Evolutionary conservation across 2,113 vertebrate species (phyloP).

Genomic region (Hydropotes inermis): DNA sequence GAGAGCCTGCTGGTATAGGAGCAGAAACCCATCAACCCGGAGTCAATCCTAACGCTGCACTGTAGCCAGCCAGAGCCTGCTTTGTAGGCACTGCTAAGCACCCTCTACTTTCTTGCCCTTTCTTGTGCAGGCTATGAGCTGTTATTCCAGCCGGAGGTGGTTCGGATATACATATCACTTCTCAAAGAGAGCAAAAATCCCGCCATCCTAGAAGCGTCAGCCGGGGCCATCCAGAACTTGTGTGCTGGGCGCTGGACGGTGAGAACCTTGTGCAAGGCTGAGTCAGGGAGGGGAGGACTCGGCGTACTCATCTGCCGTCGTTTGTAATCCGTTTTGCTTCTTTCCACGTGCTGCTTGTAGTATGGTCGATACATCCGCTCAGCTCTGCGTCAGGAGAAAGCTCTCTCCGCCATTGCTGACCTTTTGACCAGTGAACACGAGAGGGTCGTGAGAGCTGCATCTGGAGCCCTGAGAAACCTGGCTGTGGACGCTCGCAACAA

Average conservation of each 20-base stretch:
- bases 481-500: slow-evolving; percentile 93
- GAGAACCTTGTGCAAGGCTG: slow-evolving; percentile 13
- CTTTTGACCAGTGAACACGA: slow-evolving; percentile 89
- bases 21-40: not conserved
- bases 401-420: slow-evolving; percentile 91
- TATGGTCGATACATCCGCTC: slow-evolving; percentile 92
- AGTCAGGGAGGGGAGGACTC: not conserved
- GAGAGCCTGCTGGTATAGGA: not conserved
- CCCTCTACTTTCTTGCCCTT: not conserved
- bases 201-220: slow-evolving; percentile 92
- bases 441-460: slow-evolving; percentile 93
- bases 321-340: not conserved
- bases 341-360: slow-evolving; percentile 71
- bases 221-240: slow-evolving; percentile 96
- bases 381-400: slow-evolving; percentile 91
- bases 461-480: slow-evolving; percentile 94
- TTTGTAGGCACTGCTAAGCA: not conserved
- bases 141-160: slow-evolving; percentile 95
- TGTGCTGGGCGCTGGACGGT: slow-evolving; percentile 95
- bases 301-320: not conserved
- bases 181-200: slow-evolving; percentile 93
- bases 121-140: slow-evolving; percentile 90
- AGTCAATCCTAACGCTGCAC: not conserved
- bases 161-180: slow-evolving; percentile 94
- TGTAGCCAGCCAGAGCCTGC: not conserved